Evolutionary conservation across 1,140 invertebrate species (phyloP).

Genomic region (Zaprionus ornatus): DNA sequence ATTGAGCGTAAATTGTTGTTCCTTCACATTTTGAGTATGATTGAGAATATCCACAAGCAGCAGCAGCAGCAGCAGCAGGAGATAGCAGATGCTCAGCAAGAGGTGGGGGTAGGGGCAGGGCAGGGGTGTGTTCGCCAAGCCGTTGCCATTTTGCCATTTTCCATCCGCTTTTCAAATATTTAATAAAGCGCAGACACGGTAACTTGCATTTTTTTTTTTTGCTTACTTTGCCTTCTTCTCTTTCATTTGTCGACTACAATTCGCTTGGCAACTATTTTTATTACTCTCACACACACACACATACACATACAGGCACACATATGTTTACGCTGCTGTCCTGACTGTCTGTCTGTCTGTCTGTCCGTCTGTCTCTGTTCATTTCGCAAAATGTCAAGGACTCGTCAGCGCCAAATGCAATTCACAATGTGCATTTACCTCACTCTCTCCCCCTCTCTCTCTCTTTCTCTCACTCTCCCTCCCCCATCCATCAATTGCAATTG

Average conservation of each 20-base stretch:
- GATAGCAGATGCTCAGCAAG: not conserved
- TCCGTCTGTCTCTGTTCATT: conserved; percentile 30
- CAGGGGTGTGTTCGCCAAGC: conserved; percentile 21
- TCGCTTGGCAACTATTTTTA: conserved; percentile 63
- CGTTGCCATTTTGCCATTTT: conserved; percentile 51
- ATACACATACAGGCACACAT: not conserved
- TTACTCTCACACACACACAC: conserved; percentile 48
- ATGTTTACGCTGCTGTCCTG: conserved; percentile 14
- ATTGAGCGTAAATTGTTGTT: conserved; percentile 83
- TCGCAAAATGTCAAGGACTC: conserved; percentile 76
- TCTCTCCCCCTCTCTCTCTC: not conserved
- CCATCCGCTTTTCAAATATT: conserved; percentile 72
- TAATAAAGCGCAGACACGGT: conserved; percentile 75
- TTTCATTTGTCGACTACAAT: conserved; percentile 45
- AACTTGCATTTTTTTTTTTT: conserved; percentile 47
- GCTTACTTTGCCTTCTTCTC: conserved; percentile 25
- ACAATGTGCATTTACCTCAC: conserved; percentile 63
- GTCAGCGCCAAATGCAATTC: conserved; percentile 66
- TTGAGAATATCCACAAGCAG: conserved; percentile 78
- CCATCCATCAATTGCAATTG: conserved; percentile 21
- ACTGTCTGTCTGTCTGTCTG: not conserved
- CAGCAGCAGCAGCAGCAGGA: not conserved
- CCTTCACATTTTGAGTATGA: conserved; percentile 81
- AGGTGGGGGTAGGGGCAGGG: not conserved
- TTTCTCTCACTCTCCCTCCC: conserved; percentile 12